Evolutionary conservation across 2,113 vertebrate genomes (phyloP).

Genomic region (Calyptommatus sinebrachiatus): DNA sequence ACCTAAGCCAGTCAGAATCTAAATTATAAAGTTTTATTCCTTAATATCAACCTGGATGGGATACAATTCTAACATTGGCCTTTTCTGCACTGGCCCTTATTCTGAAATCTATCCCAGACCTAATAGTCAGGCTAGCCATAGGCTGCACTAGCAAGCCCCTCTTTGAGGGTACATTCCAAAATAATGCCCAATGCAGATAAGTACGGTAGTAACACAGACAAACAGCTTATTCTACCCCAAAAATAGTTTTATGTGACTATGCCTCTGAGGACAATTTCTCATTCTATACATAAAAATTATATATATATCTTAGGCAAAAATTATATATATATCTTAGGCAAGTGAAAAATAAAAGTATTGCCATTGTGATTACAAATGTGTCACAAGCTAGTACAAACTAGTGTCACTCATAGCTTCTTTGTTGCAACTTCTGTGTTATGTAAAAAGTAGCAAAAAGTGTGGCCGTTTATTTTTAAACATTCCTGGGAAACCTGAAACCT

Average conservation of each 20-base stretch:
- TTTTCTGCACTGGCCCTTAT: no score
- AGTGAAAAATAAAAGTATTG: background rate
- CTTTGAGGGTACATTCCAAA: no score
- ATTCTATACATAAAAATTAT: background rate
- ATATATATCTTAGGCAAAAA: background rate
- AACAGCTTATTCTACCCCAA: background rate
- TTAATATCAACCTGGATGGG: no score
- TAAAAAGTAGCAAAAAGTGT: background rate
- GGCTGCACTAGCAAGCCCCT: no score
- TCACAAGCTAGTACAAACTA: background rate
- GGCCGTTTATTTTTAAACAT: slow-evolving; percentile 16
- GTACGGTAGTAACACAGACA: background rate
- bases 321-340: background rate
- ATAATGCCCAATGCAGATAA: background rate
- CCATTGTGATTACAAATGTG: background rate
- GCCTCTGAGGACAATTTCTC: background rate
- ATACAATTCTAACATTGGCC: no score
- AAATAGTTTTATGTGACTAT: background rate
- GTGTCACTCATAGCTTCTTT: background rate
- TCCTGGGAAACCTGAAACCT: background rate
- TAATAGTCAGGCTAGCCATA: no score
- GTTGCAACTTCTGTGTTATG: background rate
- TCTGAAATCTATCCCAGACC: no score
- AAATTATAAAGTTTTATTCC: no score
- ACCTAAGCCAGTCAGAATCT: no score